Percentiles rank a stretch among this genome's conserved stretches.
These are phyloP conservation scores for Druceiella hillmani DNA, from an alignment of 2,888 invertebrate species.

Conservation along the genomic window DNA sequence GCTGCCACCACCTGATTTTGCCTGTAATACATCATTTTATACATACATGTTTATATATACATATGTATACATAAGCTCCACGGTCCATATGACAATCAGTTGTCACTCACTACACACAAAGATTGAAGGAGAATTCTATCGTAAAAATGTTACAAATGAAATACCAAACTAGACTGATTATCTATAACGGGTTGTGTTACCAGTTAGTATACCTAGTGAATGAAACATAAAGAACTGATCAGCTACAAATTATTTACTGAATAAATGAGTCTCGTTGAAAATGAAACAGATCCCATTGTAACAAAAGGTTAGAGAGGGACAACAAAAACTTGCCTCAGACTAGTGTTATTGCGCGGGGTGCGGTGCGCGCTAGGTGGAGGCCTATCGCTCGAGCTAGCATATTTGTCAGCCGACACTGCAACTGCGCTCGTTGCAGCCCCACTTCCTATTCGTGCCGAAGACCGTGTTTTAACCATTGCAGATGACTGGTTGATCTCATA, in stretches of 20 bases:
- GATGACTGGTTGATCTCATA: conserved; percentile 48
- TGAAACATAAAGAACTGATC: no score
- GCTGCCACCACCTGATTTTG: conserved; percentile 41
- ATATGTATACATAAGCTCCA: conserved; percentile 26
- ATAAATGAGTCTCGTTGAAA: no score
- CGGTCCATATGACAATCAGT: conserved; percentile 20
- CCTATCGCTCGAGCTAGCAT: conserved; percentile 44
- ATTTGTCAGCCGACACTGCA: conserved; percentile 36
- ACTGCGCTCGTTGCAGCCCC: conserved; percentile 39
- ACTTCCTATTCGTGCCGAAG: conserved; percentile 48
- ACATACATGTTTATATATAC: conserved; percentile 17
- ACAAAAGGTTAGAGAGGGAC: no score
- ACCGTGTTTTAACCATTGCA: conserved; percentile 55
- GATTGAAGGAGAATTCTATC: no score
- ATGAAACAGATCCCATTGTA: no score
- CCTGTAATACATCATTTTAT: conserved; percentile 32
- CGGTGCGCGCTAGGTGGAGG: conserved; percentile 44
- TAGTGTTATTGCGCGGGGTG: conserved; percentile 66
- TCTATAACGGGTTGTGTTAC: no score
- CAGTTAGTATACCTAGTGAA: no score
- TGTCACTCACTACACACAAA: conserved; percentile 60
- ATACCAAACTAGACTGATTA: no score
- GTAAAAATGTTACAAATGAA: no score
- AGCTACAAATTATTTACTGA: no score
- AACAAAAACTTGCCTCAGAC: conserved; percentile 66